A percentile compares a stretch with the other conserved stretches of the same genome.
Evolutionary conservation across 2,888 invertebrate genomes (phyloP).

Genomic region (Biston betularia): DNA sequence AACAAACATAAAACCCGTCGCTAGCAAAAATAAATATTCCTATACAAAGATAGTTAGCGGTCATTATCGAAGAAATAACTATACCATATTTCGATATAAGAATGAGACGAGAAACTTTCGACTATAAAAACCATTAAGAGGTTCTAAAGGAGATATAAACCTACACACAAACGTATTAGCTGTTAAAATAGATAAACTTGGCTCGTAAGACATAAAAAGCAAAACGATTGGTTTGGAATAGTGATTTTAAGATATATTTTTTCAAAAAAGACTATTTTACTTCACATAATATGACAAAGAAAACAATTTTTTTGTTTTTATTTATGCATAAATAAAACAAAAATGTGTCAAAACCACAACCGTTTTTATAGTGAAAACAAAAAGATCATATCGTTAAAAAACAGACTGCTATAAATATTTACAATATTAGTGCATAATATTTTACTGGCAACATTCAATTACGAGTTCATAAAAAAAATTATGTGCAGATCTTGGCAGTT

Average conservation of each 20-base stretch:
- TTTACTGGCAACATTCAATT: too few species aligned
- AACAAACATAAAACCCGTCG: conserved; percentile 15
- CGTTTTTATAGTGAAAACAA: too few species aligned
- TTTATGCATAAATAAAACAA: too few species aligned
- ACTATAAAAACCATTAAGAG: conserved; percentile 72
- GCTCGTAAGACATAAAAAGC: conserved; percentile 62
- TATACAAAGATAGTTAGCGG: conserved; percentile 38
- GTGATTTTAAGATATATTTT: conserved; percentile 12
- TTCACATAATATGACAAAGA: too few species aligned
- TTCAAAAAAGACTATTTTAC: too few species aligned
- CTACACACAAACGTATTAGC: conserved; percentile 68
- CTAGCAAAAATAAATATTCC: conserved; percentile 38
- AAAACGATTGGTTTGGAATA: conserved; percentile 61
- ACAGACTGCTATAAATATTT: too few species aligned
- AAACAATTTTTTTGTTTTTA: too few species aligned
- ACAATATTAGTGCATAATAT: too few species aligned
- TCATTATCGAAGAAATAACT: conserved; percentile 55
- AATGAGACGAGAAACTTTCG: conserved; percentile 64
- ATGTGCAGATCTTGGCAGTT: too few species aligned
- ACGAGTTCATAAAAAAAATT: too few species aligned
- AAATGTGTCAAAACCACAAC: too few species aligned
- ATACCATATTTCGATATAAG: conserved; percentile 62
- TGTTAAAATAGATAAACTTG: conserved; percentile 59
- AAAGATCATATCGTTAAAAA: too few species aligned
- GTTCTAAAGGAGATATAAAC: conserved; percentile 63